Percentiles rank a stretch among this genome's conserved stretches.
phyloP scores from a whole-genome alignment of 2,888 invertebrate species.

The Junonia oenone region DNA sequence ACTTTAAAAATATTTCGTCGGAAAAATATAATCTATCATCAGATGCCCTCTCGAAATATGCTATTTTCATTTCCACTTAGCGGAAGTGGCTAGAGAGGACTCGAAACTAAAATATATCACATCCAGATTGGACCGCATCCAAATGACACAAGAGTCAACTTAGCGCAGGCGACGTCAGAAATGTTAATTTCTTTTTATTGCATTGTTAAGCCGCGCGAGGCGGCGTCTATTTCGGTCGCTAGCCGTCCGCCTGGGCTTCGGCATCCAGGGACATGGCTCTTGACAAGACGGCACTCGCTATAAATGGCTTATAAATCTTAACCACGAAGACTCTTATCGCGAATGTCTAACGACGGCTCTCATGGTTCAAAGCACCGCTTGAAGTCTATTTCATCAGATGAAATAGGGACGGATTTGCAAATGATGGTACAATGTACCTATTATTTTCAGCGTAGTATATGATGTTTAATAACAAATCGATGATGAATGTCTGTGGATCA shows the following conservation, averaged over 20 bases:
- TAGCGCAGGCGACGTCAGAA: constrained; percentile 66
- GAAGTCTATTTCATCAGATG: not conserved
- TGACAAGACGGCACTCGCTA: constrained; percentile 74
- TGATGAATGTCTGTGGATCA: constrained; percentile 58
- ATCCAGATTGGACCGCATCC: constrained; percentile 68
- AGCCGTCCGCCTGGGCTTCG: constrained; percentile 65
- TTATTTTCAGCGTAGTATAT: constrained; percentile 12
- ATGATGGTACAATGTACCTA: constrained; percentile 10
- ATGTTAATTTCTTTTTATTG: constrained; percentile 79
- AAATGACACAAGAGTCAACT: constrained; percentile 77
- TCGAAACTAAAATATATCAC: constrained; percentile 60
- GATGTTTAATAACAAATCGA: constrained; percentile 20
- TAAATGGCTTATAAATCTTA: constrained; percentile 66
- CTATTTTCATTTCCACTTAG: constrained; percentile 68
- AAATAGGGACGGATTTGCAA: not conserved
- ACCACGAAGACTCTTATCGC: constrained; percentile 41
- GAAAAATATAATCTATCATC: constrained; percentile 56
- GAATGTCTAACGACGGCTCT: constrained; percentile 17
- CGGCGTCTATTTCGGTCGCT: constrained; percentile 70
- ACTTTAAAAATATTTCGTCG: constrained; percentile 20
- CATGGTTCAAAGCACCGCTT: not conserved
- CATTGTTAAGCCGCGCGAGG: constrained; percentile 76
- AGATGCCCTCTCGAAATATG: constrained; percentile 41
- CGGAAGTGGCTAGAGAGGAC: constrained; percentile 66
- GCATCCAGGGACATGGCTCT: constrained; percentile 64